Conservation (phyloP, 2,113 vertebrate species). For the Zapus hudsonius region DNA sequence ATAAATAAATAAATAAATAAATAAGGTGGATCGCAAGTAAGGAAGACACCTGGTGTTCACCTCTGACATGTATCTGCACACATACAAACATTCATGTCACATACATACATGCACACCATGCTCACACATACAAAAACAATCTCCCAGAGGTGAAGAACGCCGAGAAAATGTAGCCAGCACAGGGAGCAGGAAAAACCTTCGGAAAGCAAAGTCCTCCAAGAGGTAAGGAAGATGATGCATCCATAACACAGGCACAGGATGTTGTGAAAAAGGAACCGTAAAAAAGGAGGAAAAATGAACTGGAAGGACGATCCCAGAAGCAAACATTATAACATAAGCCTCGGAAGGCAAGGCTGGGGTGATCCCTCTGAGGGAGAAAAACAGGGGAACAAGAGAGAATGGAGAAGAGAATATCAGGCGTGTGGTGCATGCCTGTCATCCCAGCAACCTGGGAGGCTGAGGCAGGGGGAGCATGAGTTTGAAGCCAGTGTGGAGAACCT, state of each 20-base stretch:
- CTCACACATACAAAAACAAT: too few relatives aligned
- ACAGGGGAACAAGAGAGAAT: not conserved
- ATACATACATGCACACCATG: too few relatives aligned
- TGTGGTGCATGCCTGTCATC: too few relatives aligned
- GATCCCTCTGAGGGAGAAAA: not conserved
- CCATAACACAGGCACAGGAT: not conserved
- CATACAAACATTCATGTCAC: too few relatives aligned
- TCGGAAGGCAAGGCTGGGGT: not conserved
- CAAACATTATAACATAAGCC: rapidly evolving
- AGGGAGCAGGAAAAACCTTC: not conserved
- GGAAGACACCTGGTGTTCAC: too few relatives aligned
- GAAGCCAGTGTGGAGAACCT: not conserved
- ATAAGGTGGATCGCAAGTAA: too few relatives aligned
- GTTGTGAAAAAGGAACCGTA: not conserved
- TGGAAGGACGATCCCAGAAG: not conserved
- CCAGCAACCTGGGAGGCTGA: not conserved
- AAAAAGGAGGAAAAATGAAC: not conserved
- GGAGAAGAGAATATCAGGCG: not conserved
- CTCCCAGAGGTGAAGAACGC: not conserved
- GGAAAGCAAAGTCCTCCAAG: not conserved
- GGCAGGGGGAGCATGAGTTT: not conserved
- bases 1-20: too few relatives aligned
- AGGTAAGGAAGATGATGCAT: not conserved
- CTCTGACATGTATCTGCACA: too few relatives aligned
- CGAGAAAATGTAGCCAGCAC: not conserved